Base-by-base conservation (phyloP, 2,888 invertebrate species). In the Temnothorax rugatulus region DNA sequence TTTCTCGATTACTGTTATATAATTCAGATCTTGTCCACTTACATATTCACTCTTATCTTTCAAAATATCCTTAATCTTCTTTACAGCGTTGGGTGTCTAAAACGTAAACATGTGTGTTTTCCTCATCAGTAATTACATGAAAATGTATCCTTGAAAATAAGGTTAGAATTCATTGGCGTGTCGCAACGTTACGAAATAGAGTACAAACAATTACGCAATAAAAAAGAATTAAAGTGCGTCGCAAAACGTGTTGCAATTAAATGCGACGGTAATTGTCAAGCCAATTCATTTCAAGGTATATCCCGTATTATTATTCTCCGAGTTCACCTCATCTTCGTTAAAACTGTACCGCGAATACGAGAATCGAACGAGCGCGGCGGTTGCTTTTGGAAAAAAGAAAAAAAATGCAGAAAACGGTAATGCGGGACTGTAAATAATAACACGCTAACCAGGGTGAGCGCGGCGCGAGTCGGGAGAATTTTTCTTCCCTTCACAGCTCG, bases 11-110 rank as follows among this genome's bases (percentile, higher is more conserved):
- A 3, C 0, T 13, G 38, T 71, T 81, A 59, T 18, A 8, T 25
- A 71, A 52, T 34, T 50, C 2, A 61, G 4, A 18, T 38, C 25
- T 47, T 34, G n/a, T 15, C n/a, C 5, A 95, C 96, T 96, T 95
- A 97, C 97, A 94, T 95, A 96, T 92, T 98, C 97, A 83, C 97
- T 96, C 93, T 97, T 97, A 87, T 97, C 97, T 54, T 96, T 94
- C 94, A 99, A 96, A 82, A 99, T 95, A 92, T 97, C 96, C 95
- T 98, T 98, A 29, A 99, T 96, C 95, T 98, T 97, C 73, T 96
- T 96, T 4, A 99, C 97, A 85, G 99, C 99, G 85, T 97, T 96
- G 47, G 97, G 97, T 54, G 99, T 99, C 97, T 96, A 96, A 95
- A 90, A 89, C 5, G 18, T 21, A 79, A 69, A 57, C 4, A 9